Evolutionary conservation across 2,888 invertebrate species (phyloP).

Genomic region (Platypus cylindrus): DNA sequence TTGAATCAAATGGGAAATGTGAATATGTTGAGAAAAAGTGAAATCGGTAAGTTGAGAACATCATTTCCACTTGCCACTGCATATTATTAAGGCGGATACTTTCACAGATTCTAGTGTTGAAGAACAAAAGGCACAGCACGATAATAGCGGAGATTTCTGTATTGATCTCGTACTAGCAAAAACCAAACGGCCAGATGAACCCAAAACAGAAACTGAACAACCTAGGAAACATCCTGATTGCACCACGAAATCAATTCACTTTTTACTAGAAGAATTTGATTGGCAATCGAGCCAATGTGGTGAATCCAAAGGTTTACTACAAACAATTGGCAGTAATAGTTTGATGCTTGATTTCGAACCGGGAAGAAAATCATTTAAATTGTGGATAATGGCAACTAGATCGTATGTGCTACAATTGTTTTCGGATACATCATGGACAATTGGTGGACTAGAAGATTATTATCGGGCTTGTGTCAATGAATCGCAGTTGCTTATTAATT

Average conservation of each 20-base stretch:
- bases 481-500: constrained; percentile 22
- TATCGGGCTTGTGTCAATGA: constrained; percentile 24
- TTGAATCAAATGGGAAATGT: constrained; percentile 23
- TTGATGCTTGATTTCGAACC: constrained; percentile 22
- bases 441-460: constrained; percentile 25
- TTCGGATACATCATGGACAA: constrained; percentile 21
- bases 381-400: constrained; percentile 26
- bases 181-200: too few species aligned
- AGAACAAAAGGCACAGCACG: too few species aligned
- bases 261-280: constrained; percentile 23
- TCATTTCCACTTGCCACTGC: too few species aligned
- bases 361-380: constrained; percentile 18
- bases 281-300: constrained; percentile 24
- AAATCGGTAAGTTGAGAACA: constrained; percentile 1
- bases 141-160: too few species aligned
- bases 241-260: constrained; percentile 4
- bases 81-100: too few species aligned
- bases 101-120: too few species aligned
- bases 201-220: too few species aligned
- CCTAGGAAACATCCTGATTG: too few species aligned
- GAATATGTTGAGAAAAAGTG: constrained; percentile 4
- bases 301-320: constrained; percentile 18
- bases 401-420: constrained; percentile 24
- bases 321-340: constrained; percentile 24
- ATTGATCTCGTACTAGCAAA: too few species aligned